Percentiles rank a stretch among this genome's conserved stretches.
phyloP scores from a whole-genome alignment of 2,113 vertebrate species.

The Mormyrus iriodes region DNA sequence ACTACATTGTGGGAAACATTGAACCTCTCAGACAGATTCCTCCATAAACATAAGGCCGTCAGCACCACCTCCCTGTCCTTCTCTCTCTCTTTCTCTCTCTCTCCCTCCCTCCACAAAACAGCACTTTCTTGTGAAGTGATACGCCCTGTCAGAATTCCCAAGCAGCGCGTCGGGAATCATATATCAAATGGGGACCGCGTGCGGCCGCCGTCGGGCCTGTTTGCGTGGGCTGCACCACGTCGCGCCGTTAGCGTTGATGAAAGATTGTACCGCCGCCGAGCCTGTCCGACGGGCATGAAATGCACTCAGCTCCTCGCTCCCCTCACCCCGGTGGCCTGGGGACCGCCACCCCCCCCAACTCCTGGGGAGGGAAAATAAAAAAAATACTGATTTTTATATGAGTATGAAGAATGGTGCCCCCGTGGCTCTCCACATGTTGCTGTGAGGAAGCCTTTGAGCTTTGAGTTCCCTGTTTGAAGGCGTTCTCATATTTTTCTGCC shows the following conservation, averaged over 20 bases:
- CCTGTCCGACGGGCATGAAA: slow-evolving; percentile 14
- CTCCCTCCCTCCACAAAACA: not conserved
- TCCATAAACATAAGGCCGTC: slow-evolving; percentile 25
- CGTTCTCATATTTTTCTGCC: not conserved
- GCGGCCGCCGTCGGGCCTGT: not conserved
- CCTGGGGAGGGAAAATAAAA: slow-evolving; percentile 19
- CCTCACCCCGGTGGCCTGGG: not conserved
- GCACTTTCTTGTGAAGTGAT: slow-evolving; percentile 10
- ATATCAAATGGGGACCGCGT: slow-evolving; percentile 8
- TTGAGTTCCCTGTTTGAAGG: slow-evolving; percentile 22
- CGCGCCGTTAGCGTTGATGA: not conserved
- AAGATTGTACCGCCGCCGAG: not conserved
- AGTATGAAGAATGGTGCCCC: slow-evolving; percentile 34
- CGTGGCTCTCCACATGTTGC: slow-evolving; percentile 10
- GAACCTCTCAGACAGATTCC: slow-evolving; percentile 26
- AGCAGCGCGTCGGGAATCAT: slow-evolving; percentile 24
- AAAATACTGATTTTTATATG: slow-evolving; percentile 18
- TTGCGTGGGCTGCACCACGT: not conserved
- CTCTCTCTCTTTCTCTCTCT: not conserved
- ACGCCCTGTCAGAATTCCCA: slow-evolving; percentile 30
- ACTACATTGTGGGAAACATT: slow-evolving; percentile 35
- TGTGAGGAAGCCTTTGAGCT: slow-evolving; percentile 21
- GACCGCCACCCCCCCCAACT: not conserved
- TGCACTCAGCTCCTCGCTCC: not conserved
- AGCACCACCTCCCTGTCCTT: not conserved